Percentiles rank a stretch among this genome's conserved stretches.
Evolutionary conservation across 2,888 invertebrate genomes (phyloP).

Genomic region (Trisateles emortualis): DNA sequence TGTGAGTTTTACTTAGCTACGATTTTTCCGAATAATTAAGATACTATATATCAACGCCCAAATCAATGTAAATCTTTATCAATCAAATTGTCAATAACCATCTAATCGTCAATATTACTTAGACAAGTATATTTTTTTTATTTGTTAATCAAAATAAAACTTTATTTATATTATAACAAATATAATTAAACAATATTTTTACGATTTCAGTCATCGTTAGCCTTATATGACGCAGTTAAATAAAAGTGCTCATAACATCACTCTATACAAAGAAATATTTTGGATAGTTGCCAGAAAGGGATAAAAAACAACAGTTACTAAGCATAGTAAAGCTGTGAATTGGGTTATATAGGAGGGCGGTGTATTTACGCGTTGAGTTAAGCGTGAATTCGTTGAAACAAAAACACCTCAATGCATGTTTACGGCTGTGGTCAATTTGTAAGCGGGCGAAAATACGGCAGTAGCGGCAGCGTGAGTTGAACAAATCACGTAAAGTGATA

Average conservation of each 20-base stretch:
- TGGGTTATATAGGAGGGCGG: no score
- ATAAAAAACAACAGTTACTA: conserved; percentile 11
- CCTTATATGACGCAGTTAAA: conserved; percentile 26
- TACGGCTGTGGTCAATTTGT: no score
- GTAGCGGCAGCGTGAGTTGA: no score
- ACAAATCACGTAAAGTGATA: no score
- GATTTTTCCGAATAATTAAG: no score
- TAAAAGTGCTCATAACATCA: conserved; percentile 21
- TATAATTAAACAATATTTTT: conserved; percentile 22
- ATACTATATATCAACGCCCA: no score
- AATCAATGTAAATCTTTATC: no score
- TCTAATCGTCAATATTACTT: no score
- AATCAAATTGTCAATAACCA: no score
- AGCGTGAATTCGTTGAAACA: background rate
- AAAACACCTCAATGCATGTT: background rate
- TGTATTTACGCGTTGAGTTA: background rate
- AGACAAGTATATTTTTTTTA: background rate
- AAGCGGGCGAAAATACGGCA: no score
- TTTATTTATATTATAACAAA: conserved; percentile 11
- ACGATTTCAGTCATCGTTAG: conserved; percentile 13
- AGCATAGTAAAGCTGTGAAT: background rate
- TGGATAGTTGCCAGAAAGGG: conserved; percentile 16
- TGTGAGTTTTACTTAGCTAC: no score
- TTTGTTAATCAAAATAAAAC: conserved; percentile 18
- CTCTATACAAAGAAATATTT: conserved; percentile 10